Conservation (phyloP, 2,797 vertebrate species). For the Hylomyscus alleni region DNA sequence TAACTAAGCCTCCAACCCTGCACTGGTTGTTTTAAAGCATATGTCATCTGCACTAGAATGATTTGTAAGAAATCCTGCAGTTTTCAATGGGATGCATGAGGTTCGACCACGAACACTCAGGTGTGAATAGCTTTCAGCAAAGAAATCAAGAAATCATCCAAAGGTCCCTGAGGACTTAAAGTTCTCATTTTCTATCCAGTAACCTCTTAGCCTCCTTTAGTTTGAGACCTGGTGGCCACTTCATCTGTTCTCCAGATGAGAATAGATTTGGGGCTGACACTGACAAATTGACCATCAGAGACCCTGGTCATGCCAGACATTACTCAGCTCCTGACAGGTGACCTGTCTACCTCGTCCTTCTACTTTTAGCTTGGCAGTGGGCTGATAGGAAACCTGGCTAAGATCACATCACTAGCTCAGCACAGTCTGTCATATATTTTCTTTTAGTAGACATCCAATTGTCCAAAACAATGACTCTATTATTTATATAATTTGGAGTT, state of each 20-base stretch:
- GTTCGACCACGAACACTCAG: background rate
- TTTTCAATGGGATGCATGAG: slow-evolving; percentile 31
- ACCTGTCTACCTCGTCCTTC: slow-evolving; percentile 7
- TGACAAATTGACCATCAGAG: slow-evolving; percentile 72
- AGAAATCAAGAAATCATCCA: background rate
- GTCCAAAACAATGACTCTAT: background rate
- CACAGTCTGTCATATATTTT: background rate
- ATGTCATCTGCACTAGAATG: background rate
- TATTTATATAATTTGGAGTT: slow-evolving; percentile 27
- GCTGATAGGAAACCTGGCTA: background rate
- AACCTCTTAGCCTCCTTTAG: slow-evolving; percentile 68
- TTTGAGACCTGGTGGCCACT: slow-evolving; percentile 57
- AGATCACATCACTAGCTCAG: background rate
- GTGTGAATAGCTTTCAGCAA: slow-evolving; percentile 55
- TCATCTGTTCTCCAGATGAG: slow-evolving; percentile 75
- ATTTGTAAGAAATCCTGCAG: slow-evolving; percentile 48
- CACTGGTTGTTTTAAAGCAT: background rate
- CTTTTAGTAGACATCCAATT: background rate
- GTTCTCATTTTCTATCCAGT: slow-evolving; percentile 70
- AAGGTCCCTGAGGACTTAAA: slow-evolving; percentile 49
- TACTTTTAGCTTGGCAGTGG: background rate
- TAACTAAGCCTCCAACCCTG: background rate
- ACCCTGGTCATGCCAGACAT: slow-evolving; percentile 28
- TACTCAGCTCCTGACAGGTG: slow-evolving; percentile 66
- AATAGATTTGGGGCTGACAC: slow-evolving; percentile 66